phyloP scores from a whole-genome alignment of 2,797 vertebrate species.

The Dermochelys coriacea region DNA sequence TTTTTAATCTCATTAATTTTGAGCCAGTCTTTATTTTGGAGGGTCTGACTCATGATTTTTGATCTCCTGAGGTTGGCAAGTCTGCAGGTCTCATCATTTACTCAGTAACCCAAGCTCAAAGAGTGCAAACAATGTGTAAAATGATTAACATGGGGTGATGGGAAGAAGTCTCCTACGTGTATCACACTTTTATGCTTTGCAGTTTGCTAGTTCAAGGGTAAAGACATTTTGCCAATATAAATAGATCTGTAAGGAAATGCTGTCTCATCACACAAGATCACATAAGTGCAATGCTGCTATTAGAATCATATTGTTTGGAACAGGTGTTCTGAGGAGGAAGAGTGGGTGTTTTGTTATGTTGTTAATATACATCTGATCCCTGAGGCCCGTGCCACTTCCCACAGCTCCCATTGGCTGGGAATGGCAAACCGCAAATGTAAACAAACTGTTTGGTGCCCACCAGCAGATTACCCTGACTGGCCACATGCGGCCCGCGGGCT shows the following conservation, averaged over 20 bases:
- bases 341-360: constrained; percentile 41
- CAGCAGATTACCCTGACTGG: too few relatives aligned
- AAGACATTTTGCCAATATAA: background rate
- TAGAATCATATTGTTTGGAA: background rate
- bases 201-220: background rate
- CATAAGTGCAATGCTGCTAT: background rate
- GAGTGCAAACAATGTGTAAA: background rate
- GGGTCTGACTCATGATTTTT: background rate
- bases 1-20: background rate
- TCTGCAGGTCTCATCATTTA: background rate
- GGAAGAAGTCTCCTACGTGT: background rate
- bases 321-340: constrained; percentile 4
- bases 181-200: background rate
- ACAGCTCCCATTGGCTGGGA: too few relatives aligned
- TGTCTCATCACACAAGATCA: background rate
- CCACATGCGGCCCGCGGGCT: too few relatives aligned
- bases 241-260: background rate
- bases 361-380: constrained; percentile 32
- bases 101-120: background rate
- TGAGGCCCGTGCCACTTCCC: too few relatives aligned
- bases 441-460: too few relatives aligned
- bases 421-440: too few relatives aligned
- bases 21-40: background rate
- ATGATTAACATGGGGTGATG: background rate
- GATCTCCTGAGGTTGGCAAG: background rate